phyloP scores from a whole-genome alignment of 2,113 vertebrate genomes.

The Vombatus ursinus region DNA sequence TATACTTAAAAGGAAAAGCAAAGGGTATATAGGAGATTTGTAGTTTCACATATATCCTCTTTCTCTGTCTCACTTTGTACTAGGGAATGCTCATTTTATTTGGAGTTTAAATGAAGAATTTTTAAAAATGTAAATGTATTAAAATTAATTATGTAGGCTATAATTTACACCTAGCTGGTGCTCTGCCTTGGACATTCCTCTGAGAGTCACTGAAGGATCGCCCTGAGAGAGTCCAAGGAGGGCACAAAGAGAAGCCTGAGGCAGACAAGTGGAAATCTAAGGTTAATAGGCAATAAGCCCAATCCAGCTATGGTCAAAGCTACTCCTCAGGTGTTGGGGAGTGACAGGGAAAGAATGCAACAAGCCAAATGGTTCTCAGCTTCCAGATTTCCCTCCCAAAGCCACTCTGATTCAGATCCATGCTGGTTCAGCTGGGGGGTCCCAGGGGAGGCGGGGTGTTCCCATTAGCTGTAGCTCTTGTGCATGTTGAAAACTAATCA shows the following conservation, averaged over 20 bases:
- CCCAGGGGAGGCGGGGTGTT: not conserved
- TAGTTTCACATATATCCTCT: not conserved
- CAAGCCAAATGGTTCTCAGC: not conserved
- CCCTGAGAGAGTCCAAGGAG: not conserved
- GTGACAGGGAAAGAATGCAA: not conserved
- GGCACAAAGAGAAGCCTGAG: not conserved
- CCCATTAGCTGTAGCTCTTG: not conserved
- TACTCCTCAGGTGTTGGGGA: not conserved
- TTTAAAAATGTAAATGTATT: not conserved
- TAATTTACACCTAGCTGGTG: not conserved
- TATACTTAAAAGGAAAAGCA: not conserved
- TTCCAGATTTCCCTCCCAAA: not conserved
- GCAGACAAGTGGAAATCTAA: not conserved
- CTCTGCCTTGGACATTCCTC: slow-evolving; percentile 7
- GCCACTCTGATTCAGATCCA: not conserved
- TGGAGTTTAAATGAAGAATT: not conserved
- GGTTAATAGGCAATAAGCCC: not conserved
- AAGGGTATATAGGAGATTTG: not conserved
- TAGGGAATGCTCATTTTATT: not conserved
- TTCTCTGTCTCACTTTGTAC: not conserved
- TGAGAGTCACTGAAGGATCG: not conserved
- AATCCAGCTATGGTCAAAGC: not conserved
- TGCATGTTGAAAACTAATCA: not conserved
- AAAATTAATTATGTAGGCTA: slow-evolving; percentile 12
- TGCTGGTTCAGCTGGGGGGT: not conserved